These are phyloP conservation scores for Microplitis demolitor DNA, from an alignment of 1,140 invertebrate species.

Conservation along the genomic window DNA sequence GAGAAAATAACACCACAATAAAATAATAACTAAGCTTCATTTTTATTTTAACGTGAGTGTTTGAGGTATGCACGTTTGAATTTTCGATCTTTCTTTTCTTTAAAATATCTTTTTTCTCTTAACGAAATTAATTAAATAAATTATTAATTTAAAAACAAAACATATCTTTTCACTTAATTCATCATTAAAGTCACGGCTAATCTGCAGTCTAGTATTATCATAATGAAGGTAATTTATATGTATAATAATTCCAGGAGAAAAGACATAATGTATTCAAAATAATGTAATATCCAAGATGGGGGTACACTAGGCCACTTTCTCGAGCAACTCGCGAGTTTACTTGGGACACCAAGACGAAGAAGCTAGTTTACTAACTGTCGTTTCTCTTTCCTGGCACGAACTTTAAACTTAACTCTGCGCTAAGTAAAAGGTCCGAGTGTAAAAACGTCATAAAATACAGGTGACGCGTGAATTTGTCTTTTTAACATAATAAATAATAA, in stretches of 20 bases:
- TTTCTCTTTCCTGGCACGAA: constrained; percentile 16
- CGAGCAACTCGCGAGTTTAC: not conserved
- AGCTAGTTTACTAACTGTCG: constrained; percentile 42
- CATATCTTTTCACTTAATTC: not conserved
- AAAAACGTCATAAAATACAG: constrained; percentile 50
- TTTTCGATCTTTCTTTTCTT: too few relatives aligned
- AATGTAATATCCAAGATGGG: constrained; percentile 46
- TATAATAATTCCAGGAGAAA: constrained; percentile 35
- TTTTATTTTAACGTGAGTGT: too few relatives aligned
- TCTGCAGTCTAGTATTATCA: not conserved
- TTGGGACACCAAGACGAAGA: not conserved
- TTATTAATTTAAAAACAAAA: not conserved
- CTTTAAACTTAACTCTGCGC: not conserved
- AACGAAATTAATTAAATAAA: not conserved
- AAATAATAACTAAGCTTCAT: too few relatives aligned
- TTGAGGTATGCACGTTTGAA: too few relatives aligned
- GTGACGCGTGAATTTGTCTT: constrained; percentile 28
- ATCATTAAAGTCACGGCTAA: not conserved
- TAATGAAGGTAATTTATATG: not conserved
- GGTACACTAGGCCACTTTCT: not conserved
- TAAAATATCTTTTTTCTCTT: not conserved
- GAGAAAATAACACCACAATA: too few relatives aligned
- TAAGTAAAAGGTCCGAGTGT: constrained; percentile 4
- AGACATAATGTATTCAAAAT: constrained; percentile 46
- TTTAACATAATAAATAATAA: not conserved